A percentile compares a stretch with the other conserved stretches of the same genome.
Conservation (phyloP, 2,113 vertebrate species). For the Nycticebus coucang region DNA sequence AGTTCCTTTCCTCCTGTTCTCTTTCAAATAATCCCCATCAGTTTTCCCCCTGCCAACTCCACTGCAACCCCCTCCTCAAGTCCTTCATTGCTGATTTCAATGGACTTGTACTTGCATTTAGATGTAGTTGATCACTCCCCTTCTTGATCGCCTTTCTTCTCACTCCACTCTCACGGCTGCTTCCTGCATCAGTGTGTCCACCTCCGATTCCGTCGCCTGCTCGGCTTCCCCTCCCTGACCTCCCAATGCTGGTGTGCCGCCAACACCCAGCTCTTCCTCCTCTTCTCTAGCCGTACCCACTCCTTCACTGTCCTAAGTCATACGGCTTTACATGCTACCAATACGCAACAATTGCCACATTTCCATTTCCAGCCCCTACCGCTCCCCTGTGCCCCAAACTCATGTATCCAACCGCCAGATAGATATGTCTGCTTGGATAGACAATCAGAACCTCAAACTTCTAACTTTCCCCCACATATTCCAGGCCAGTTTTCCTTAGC, state of each 20-base stretch:
- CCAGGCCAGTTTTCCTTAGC: neutral
- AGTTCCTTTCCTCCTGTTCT: neutral
- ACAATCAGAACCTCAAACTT: neutral
- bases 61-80: neutral
- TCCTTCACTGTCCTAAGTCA: neutral
- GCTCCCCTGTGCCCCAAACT: neutral
- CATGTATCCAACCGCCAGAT: neutral
- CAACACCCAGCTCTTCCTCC: neutral
- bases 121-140: neutral
- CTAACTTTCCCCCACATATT: neutral
- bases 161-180: neutral
- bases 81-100: neutral
- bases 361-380: neutral
- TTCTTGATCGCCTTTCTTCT: neutral
- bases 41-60: neutral
- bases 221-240: neutral
- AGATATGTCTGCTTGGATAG: neutral
- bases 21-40: neutral
- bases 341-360: neutral
- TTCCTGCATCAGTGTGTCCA: neutral
- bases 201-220: neutral
- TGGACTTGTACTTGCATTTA: neutral
- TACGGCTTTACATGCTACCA: neutral
- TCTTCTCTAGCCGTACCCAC: neutral
- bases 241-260: neutral